A percentile compares a stretch with the other conserved stretches of the same genome.
Evolutionary conservation across 2,888 invertebrate genomes (phyloP).

Genomic region (Acanthosepion pharaonis): DNA sequence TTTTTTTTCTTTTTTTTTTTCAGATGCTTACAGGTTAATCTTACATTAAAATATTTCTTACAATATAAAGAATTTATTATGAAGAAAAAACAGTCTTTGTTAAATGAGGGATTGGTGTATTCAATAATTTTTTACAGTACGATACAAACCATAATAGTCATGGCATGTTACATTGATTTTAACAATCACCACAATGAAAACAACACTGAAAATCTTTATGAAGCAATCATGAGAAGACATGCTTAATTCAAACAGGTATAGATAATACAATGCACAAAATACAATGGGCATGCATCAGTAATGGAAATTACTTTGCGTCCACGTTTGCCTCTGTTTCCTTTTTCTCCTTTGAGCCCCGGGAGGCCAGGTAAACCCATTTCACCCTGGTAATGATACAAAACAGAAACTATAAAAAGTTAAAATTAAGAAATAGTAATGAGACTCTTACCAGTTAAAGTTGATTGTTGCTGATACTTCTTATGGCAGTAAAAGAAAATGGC

Average conservation of each 20-base stretch:
- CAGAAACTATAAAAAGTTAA: conserved; percentile 33
- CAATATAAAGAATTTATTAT: too few species aligned
- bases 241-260: neutral
- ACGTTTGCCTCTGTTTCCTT: conserved; percentile 86
- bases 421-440: conserved; percentile 10
- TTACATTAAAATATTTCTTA: too few species aligned
- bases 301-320: conserved; percentile 81
- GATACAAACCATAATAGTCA: neutral
- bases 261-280: neutral
- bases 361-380: conserved; percentile 76
- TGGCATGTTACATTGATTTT: neutral
- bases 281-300: conserved; percentile 51
- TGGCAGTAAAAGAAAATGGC: neutral
- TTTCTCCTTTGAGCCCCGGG: conserved; percentile 82
- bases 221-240: neutral
- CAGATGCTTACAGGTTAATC: too few species aligned
- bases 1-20: too few species aligned
- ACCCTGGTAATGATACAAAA: conserved; percentile 63
- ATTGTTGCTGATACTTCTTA: neutral
- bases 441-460: conserved; percentile 18
- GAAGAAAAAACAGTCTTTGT: neutral
- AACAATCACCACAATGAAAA: neutral
- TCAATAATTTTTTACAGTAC: neutral
- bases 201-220: neutral
- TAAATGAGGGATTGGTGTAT: neutral